Conservation (phyloP, 2,888 invertebrate genomes). For the Apocheima hispidaria region DNA sequence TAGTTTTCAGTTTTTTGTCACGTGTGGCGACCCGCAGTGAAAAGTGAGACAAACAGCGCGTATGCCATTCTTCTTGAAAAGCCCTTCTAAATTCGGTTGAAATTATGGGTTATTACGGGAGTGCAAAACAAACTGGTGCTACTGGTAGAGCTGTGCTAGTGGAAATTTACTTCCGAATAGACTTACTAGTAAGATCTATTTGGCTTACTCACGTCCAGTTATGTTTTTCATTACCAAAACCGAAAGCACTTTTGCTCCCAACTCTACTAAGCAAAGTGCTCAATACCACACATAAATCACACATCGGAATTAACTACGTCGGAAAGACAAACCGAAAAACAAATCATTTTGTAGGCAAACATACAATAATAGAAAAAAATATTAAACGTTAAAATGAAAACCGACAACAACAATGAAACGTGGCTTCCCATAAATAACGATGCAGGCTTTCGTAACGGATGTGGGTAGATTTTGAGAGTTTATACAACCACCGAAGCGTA, state of each 20-base stretch:
- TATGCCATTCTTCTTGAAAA: too few relatives aligned
- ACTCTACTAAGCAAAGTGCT: constrained; percentile 23
- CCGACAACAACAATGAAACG: constrained; percentile 82
- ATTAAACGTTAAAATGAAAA: constrained; percentile 80
- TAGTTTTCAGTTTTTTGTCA: too few relatives aligned
- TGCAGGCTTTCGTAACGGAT: constrained; percentile 82
- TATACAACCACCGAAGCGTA: constrained; percentile 74
- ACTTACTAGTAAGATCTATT: too few relatives aligned
- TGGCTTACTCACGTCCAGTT: not conserved
- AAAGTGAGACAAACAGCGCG: too few relatives aligned
- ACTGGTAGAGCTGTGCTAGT: too few relatives aligned
- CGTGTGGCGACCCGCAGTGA: too few relatives aligned
- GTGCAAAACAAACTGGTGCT: too few relatives aligned
- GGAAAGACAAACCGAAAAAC: constrained; percentile 70
- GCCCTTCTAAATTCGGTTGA: too few relatives aligned
- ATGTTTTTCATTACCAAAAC: not conserved
- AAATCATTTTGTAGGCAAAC: constrained; percentile 75
- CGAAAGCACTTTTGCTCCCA: constrained; percentile 11
- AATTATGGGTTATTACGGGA: too few relatives aligned
- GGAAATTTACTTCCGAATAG: too few relatives aligned
- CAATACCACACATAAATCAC: constrained; percentile 60
- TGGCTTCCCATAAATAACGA: constrained; percentile 82
- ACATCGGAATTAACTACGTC: constrained; percentile 66
- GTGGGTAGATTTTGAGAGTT: constrained; percentile 82
- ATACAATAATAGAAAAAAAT: constrained; percentile 72